These are phyloP conservation scores for Phymanthus crucifer DNA, from an alignment of 92 coral and sea anemone genomes.

Conservation along the genomic window DNA sequence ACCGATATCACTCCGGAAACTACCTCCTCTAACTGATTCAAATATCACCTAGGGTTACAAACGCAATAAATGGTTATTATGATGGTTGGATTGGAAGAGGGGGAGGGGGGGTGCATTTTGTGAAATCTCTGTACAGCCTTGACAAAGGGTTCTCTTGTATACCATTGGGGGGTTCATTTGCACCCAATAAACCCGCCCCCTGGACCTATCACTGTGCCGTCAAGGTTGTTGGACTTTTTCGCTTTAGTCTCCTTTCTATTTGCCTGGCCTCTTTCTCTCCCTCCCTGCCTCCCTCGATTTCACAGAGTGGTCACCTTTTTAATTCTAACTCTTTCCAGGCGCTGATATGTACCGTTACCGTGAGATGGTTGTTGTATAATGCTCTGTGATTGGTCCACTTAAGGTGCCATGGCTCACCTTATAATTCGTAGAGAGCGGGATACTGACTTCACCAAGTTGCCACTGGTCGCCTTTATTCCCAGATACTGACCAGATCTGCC, in stretches of 20 bases:
- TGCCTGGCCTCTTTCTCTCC: no score
- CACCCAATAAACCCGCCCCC: no score
- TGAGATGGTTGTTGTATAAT: background rate
- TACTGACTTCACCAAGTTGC: slow-evolving; percentile 41
- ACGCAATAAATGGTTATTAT: background rate
- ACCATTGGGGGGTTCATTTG: no score
- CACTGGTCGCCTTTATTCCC: slow-evolving; percentile 61
- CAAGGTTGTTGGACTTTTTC: no score
- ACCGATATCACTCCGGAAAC: slow-evolving; percentile 71
- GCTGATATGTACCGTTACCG: no score
- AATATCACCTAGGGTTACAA: slow-evolving; percentile 50
- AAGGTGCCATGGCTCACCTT: slow-evolving; percentile 26
- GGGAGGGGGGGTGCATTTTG: no score
- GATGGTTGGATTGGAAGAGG: background rate
- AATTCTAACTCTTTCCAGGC: no score
- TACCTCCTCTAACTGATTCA: slow-evolving; percentile 78
- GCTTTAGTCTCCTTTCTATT: no score
- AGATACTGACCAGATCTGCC: slow-evolving; percentile 44
- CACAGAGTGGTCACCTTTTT: no score
- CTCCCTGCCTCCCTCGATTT: no score
- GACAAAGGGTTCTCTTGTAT: background rate
- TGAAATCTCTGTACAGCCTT: no score
- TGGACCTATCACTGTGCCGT: no score
- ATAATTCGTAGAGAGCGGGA: slow-evolving; percentile 30
- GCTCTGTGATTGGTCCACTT: background rate